Evolutionary conservation across 1,140 invertebrate genomes (phyloP), one percentile per base, ranked within the genome.

Genomic region (Saccostrea echinata): DNA sequence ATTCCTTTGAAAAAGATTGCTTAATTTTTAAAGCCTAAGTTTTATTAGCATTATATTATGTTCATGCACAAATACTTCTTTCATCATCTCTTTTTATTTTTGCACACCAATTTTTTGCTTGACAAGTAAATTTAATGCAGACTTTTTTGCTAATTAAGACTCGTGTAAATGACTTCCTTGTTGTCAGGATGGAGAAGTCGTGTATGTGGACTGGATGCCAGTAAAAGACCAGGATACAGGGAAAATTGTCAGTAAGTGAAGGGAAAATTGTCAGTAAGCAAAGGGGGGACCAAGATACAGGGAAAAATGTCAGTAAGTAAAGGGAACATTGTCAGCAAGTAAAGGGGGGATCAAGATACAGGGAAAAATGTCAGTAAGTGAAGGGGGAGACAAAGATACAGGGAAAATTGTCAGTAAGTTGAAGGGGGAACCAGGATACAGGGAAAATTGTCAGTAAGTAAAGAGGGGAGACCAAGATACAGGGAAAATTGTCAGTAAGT

Each of bases 161-260:
- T 61, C 1, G n/a, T 61, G 18, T 11, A 80, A 43, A 33, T n/a
- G 35, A 80, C 16, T 18, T 83, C 16, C 35, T 83, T 83, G 81
- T 53, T 83, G 33, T 57, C 89, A 95, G 94, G 94, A 95, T 91
- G 95, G 95, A 16, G 94, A 95, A 88, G 88, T 95, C 9, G 93
- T 95, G 12, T 95, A 95, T 90, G 92, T 94, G 4, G 95, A 95
- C 87, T 95, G 95, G 95, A 94, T 95, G 94, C 95, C 95, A 81
- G 94, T 95, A 84, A 95, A 95, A 92, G 95, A 95, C 90, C 92
- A 94, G 51, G 95, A 95, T 84, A 92, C 93, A 51, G 95, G 94
- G 84, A 95, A 95, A 91, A 91, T 95, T 80, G 92, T 93, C 86
- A 95, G 94, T 95, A 93, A 91, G 92, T 55, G 53, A 84, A 11